Base-by-base conservation (phyloP, 2,888 invertebrate species). In the Pteria penguin region DNA sequence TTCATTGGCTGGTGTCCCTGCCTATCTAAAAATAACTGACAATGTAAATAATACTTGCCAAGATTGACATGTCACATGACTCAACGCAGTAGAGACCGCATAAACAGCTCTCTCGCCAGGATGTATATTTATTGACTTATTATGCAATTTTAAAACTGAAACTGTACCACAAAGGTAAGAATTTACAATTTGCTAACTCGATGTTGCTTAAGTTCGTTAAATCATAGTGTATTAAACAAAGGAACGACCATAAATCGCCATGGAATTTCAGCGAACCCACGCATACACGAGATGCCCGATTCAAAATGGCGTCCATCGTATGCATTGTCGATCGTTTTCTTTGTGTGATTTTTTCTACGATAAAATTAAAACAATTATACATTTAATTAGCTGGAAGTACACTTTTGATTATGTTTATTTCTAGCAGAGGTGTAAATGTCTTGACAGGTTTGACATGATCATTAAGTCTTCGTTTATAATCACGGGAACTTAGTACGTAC, bases 31-130 rank as follows among this genome's bases (percentile, higher is more conserved):
- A 76, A 76, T 80, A 80, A 72, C 80, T 32, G 55, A 74, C 75
- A 75, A 75, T 75, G 84, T 81, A 85, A 82, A 83, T 82, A 83
- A 82, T 78, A 81, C 73, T 76, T 71, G 65, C 73, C 76, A 75
- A 75, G 69, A 72, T 58, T 75, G 65, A 80, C 77, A 67, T 52
- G 75, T 84, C 85, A 84, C 82, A 84, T 84, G 84, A 82, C 72
- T 14, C 45, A 45, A 45, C 24, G 26, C 22, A 45, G 45, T 45
- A 36, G 22, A 18, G 65, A 65, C 27, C 65, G 33, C 45, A n/a
- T n/a, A n/a, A n/a, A n/a, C n/a, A n/a, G n/a, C n/a, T n/a, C n/a
- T n/a, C n/a, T n/a, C n/a, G n/a, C n/a, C n/a, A n/a, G n/a, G n/a
- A n/a, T 0, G 8, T 45, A 14, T 18, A 45, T 45, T 14, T 45